Conservation (phyloP, 2,113 vertebrate genomes). For the Capreolus pygargus region DNA sequence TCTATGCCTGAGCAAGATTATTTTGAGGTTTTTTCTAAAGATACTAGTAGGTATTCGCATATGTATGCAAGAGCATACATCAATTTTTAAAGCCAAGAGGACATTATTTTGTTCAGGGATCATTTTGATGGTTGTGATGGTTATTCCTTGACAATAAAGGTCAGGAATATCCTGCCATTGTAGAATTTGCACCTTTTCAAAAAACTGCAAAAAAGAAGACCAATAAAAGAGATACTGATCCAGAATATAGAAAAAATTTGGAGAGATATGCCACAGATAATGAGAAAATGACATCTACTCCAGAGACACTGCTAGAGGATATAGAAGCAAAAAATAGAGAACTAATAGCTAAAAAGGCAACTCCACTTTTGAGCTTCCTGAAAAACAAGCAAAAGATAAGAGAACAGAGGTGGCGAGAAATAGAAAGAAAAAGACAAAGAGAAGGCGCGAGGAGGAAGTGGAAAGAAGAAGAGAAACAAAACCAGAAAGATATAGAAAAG, state of each 20-base stretch:
- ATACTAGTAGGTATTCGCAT: conserved; percentile 95
- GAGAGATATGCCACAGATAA: conserved; percentile 94
- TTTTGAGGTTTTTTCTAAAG: conserved; percentile 97
- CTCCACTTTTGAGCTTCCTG: conserved; percentile 96
- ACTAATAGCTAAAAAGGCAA: conserved; percentile 96
- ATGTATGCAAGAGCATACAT: conserved; percentile 97
- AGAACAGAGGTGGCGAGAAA: conserved; percentile 94
- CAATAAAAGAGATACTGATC: conserved; percentile 96
- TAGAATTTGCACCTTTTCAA: conserved; percentile 98
- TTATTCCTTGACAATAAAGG: conserved; percentile 96
- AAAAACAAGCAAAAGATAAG: conserved; percentile 97
- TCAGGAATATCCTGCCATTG: conserved; percentile 95
- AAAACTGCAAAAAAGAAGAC: conserved; percentile 97
- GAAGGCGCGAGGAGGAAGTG: conserved; percentile 98
- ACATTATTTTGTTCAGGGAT: conserved; percentile 97
- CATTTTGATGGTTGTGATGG: conserved; percentile 94
- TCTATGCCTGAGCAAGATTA: conserved; percentile 96
- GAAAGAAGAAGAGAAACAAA: conserved; percentile 95
- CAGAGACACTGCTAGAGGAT: conserved; percentile 96
- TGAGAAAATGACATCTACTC: conserved; percentile 94
- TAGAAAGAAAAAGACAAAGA: conserved; percentile 94
- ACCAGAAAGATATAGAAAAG: conserved; percentile 95
- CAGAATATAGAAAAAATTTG: conserved; percentile 96
- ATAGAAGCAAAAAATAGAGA: conserved; percentile 97
- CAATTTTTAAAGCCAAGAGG: conserved; percentile 97